Evolutionary conservation across 2,113 vertebrate genomes (phyloP), one percentile per base, ranked within the genome.

Genomic region (Ptychochromis oligacanthus): DNA sequence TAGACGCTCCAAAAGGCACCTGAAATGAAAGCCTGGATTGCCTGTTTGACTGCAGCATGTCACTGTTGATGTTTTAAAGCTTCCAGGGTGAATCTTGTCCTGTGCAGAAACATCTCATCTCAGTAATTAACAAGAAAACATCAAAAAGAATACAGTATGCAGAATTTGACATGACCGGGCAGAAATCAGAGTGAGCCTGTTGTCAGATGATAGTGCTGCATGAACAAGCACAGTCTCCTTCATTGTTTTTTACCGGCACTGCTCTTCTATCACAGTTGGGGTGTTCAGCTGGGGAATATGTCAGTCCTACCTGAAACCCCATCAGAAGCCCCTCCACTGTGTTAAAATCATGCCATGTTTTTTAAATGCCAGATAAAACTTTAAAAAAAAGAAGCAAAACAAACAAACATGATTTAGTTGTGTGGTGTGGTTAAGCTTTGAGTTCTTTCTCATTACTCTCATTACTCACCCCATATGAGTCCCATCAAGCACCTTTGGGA

Each of bases 301-400:
- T 61, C 34, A 31, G 28, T 36, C 17, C 59, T 36, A 2, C 17
- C 15, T 52, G 5, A 34, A 61, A 20, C 60, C 18, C 7, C 34
- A 17, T 67, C 38, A 22, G 1, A 4, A 26, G 14, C 62, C 13
- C 64, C 7, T 9, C 38, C 43, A 18, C 9, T 26, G 1, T 4
- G 0, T 67, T 11, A 0, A 46, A 18, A 24, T 15, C 3, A 3
- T 1, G 62, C 62, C 4, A 6, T 8, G 8, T 0, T 67, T 18
- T 9, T 14, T 24, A 17, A 67, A 11, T 10, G 38, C 0, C 4
- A 11, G 2, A 67, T 26, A 22, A 67, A 67, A 31, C 28, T 31
- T 31, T 3, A 31, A 36, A 36, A 36, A 4, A 24, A 26, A 4
- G 0, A 40, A 40, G 6, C 34, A 11, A 40, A 64, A 46, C 38